Base-by-base conservation (phyloP, 1,140 invertebrate species). In the Lethrus apterus region DNA sequence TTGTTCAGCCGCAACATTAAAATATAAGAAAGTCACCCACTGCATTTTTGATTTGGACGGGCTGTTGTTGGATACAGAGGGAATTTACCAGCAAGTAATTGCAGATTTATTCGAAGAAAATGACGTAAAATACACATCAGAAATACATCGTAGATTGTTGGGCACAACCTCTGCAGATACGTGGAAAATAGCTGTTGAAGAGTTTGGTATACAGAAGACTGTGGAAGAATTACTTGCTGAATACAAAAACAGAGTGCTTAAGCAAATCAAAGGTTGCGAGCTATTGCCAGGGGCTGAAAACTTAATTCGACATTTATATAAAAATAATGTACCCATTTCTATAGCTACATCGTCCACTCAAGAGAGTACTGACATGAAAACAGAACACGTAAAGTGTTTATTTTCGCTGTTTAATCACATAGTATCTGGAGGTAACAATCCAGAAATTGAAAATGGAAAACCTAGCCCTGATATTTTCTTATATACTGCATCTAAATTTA, bases 401-500 rank as follows among this genome's bases (percentile, higher is more conserved):
- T 76, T 85, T 43, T 52, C 60, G 9, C 56, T 78, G 36, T 81
- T 86, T 50, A 58, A 71, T 40, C 84, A 81, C 56, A 71, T 78
- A 42, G 83, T 87, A 0, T 70, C 74, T 40, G 81, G 78, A n/a
- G 77, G 79, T 11, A 77, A 77, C 32, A 84, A 90, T 62, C 76
- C 81, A 2, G 78, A 83, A 48, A 81, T 89, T 0, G 79, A 78
- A 51, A 66, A 70, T 44, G 83, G 86, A 5, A 90, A 91, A 70
- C 87, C 87, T 3, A 69, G 70, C 30, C 87, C 87, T n/a, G n/a
- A 89, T 59, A 81, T 85, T 54, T 91, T 87, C 65, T 60, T 84
- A 5, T 71, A 86, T 2, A 81, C 80, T 50, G 82, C 83, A 3
- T 65, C 67, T 19, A 70, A 83, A 45, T 90, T 91, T 66, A 56